These are phyloP conservation scores for Syngnathus scovelli DNA, from an alignment of 2,113 vertebrate species.

Conservation along the genomic window DNA sequence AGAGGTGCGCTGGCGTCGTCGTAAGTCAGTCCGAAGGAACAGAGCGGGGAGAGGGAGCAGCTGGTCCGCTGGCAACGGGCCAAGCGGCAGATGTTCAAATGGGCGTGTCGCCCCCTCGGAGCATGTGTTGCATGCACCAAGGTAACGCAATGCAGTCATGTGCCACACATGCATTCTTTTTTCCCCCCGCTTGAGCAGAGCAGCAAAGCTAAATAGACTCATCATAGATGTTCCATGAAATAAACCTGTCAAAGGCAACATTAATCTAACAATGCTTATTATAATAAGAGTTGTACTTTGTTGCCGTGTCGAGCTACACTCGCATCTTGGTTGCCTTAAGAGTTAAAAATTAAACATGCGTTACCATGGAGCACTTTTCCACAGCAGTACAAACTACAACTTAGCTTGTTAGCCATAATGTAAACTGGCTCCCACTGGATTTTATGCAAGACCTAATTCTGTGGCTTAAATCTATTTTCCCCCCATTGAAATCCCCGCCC, in stretches of 20 bases:
- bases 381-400: neutral
- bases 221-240: neutral
- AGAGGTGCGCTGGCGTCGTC: slow-evolving; percentile 24
- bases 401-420: neutral
- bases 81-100: slow-evolving; percentile 64
- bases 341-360: too few species aligned
- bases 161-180: slow-evolving; percentile 20
- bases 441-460: too few species aligned
- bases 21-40: slow-evolving; percentile 45
- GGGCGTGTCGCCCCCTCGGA: slow-evolving; percentile 52
- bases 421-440: too few species aligned
- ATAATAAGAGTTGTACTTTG: neutral
- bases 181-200: neutral
- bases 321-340: neutral
- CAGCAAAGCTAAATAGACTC: neutral
- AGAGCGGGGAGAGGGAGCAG: slow-evolving; percentile 45
- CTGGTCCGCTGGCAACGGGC: slow-evolving; percentile 54
- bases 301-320: neutral
- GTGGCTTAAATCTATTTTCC: too few species aligned
- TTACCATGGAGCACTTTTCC: neutral
- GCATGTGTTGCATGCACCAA: slow-evolving; percentile 64
- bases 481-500: too few species aligned
- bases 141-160: slow-evolving; percentile 67
- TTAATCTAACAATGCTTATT: neutral
- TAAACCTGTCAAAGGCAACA: neutral